Conservation (phyloP, 2,113 vertebrate species). For the Cavia aperea region DNA sequence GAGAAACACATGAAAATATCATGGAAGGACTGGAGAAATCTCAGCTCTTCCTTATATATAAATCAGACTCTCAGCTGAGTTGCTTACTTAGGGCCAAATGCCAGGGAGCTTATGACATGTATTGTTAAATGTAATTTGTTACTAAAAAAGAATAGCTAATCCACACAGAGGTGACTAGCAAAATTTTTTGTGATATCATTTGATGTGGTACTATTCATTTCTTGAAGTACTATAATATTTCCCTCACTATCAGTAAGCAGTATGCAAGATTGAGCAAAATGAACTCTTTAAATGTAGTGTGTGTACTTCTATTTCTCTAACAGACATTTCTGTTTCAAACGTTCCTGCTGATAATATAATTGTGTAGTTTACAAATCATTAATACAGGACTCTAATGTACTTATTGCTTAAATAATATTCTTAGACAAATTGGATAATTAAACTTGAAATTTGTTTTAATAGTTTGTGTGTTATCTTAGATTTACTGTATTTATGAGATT, state of each 20-base stretch:
- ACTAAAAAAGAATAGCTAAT: not conserved
- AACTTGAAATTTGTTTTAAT: constrained; percentile 38
- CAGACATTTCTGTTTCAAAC: not conserved
- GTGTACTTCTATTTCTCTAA: not conserved
- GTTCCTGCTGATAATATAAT: not conserved
- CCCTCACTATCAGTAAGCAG: not conserved
- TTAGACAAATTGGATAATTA: constrained; percentile 35
- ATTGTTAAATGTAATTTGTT: not conserved
- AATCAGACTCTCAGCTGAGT: not conserved
- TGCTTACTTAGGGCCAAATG: not conserved
- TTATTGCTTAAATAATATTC: constrained; percentile 26
- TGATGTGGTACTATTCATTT: not conserved
- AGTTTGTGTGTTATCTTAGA: constrained; percentile 43
- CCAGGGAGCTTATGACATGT: not conserved
- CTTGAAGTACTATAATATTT: not conserved
- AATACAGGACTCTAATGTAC: constrained; percentile 1
- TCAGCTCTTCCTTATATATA: not conserved
- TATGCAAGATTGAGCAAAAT: not conserved
- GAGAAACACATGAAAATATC: not conserved
- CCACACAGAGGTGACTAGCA: not conserved
- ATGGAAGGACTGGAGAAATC: not conserved
- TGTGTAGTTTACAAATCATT: constrained; percentile 25
- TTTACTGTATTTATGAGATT: constrained; percentile 46
- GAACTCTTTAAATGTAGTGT: not conserved
- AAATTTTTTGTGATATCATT: not conserved